Conservation (phyloP, 2,113 vertebrate genomes). For the Ciconia boyciana region DNA sequence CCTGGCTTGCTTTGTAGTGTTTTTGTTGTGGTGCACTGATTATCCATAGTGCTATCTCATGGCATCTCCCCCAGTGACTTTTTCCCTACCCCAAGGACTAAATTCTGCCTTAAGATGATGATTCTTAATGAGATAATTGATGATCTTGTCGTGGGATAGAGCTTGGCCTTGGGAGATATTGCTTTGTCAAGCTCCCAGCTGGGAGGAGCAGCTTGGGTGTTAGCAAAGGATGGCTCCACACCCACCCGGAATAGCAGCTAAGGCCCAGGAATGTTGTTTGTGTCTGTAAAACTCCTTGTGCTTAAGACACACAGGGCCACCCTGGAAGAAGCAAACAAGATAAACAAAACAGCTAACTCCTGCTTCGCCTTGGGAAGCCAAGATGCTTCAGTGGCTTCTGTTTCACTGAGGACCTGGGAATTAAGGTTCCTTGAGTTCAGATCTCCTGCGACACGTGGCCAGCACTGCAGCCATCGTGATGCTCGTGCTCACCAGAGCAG, state of each 20-base stretch:
- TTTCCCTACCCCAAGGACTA: neutral
- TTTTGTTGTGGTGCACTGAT: neutral
- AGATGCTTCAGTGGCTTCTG: neutral
- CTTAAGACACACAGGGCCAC: neutral
- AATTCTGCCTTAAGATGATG: neutral
- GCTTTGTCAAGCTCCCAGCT: neutral
- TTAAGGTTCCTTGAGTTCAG: neutral
- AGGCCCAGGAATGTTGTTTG: neutral
- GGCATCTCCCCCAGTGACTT: neutral
- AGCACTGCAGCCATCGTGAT: fast-evolving
- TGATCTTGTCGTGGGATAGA: neutral
- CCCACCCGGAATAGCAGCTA: neutral
- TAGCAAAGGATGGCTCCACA: neutral
- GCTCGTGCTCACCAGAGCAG: neutral
- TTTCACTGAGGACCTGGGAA: neutral
- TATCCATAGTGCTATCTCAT: neutral
- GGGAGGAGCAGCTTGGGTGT: fast-evolving
- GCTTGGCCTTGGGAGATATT: neutral
- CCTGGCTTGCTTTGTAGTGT: neutral
- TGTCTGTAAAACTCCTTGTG: neutral
- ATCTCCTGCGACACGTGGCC: fast-evolving
- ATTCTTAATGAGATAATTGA: neutral
- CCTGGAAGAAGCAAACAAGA: neutral
- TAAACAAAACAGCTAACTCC: neutral
- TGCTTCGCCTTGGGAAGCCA: neutral